These are phyloP conservation scores for Oryctolagus cuniculus DNA, from an alignment of 2,113 vertebrate species.

Conservation along the genomic window DNA sequence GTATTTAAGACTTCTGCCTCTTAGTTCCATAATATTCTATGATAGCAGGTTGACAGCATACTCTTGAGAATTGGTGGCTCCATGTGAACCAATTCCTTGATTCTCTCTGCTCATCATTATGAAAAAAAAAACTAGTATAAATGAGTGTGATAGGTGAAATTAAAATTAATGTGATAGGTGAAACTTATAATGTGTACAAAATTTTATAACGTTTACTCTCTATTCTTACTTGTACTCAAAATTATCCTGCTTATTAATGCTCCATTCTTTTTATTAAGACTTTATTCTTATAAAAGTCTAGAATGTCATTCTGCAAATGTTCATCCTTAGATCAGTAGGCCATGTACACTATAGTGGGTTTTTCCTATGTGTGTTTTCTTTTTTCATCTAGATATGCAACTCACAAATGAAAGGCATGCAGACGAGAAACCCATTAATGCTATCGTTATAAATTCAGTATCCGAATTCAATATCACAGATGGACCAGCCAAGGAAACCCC, in stretches of 20 bases:
- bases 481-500: conserved; percentile 87
- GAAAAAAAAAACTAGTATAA: not conserved
- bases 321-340: conserved; percentile 73
- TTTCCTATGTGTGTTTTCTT: conserved; percentile 69
- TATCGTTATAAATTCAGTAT: conserved; percentile 87
- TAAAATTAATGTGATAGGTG: not conserved
- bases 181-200: not conserved
- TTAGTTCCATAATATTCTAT: not conserved
- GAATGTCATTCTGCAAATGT: conserved; percentile 66
- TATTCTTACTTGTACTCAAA: not conserved
- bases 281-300: conserved; percentile 37
- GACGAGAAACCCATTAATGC: conserved; percentile 88
- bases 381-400: conserved; percentile 86
- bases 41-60: not conserved
- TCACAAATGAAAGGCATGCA: conserved; percentile 87
- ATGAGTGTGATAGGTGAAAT: not conserved
- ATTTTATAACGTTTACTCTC: not conserved
- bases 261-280: not conserved
- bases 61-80: not conserved
- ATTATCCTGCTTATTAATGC: not conserved
- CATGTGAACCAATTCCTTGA: not conserved
- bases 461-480: conserved; percentile 88
- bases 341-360: conserved; percentile 48
- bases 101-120: not conserved
- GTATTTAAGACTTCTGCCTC: not conserved